Evolutionary conservation across 1,140 invertebrate genomes (phyloP).

Genomic region (Drosophila orena): DNA sequence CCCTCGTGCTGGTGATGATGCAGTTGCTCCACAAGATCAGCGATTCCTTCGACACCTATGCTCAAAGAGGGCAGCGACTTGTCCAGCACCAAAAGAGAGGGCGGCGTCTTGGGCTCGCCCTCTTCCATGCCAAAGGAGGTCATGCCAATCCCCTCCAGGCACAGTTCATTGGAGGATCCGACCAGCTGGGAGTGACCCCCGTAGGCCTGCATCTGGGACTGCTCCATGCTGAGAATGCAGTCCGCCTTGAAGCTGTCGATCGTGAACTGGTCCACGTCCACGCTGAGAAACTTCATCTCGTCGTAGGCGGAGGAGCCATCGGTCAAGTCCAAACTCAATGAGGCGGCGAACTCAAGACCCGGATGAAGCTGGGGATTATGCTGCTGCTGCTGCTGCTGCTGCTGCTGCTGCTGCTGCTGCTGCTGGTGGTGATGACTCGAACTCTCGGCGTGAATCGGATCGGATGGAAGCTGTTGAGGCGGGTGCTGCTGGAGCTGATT

Average conservation of each 20-base stretch:
- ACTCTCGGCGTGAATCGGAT: slow-evolving; percentile 20
- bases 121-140: slow-evolving; percentile 55
- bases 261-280: slow-evolving; percentile 84
- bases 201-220: slow-evolving; percentile 48
- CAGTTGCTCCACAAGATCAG: slow-evolving; percentile 68
- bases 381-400: slow-evolving; percentile 24
- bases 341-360: slow-evolving; percentile 50
- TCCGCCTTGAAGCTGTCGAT: slow-evolving; percentile 84
- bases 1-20: slow-evolving; percentile 47
- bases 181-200: slow-evolving; percentile 32
- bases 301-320: slow-evolving; percentile 77
- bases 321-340: slow-evolving; percentile 66
- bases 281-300: slow-evolving; percentile 83
- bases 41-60: slow-evolving; percentile 69
- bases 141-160: slow-evolving; percentile 60
- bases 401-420: slow-evolving; percentile 19
- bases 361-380: slow-evolving; percentile 42
- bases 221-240: slow-evolving; percentile 82
- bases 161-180: slow-evolving; percentile 36
- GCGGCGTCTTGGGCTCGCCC: slow-evolving; percentile 56
- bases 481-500: slow-evolving; percentile 32
- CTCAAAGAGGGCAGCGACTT: slow-evolving; percentile 71
- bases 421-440: slow-evolving; percentile 26
- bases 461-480: slow-evolving; percentile 26
- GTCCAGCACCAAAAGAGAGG: slow-evolving; percentile 73